phyloP scores from a whole-genome alignment of 2,888 invertebrate genomes.

The Phortica okadai region DNA sequence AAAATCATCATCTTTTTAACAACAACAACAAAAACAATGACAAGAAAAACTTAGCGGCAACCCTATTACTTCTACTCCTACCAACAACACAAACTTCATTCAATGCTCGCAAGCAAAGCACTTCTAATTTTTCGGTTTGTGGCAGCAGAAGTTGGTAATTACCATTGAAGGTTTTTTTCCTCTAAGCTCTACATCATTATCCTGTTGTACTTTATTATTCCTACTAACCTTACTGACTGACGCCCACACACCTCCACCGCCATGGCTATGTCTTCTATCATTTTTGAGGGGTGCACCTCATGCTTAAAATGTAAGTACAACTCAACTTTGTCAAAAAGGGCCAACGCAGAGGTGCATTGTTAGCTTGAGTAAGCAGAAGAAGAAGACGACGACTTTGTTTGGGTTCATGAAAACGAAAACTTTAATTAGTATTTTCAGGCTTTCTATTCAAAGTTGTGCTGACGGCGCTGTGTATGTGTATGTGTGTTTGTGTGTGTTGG shows the following conservation, averaged over 20 bases:
- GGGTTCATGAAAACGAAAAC: constrained; percentile 18
- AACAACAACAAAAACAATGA: background rate
- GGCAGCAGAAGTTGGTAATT: constrained; percentile 60
- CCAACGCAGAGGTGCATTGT: background rate
- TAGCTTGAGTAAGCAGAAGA: background rate
- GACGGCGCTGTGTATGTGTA: background rate
- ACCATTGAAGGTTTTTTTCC: constrained; percentile 45
- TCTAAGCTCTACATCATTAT: constrained; percentile 50
- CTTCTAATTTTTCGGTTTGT: constrained; percentile 17
- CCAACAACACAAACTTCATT: background rate
- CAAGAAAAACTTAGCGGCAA: background rate
- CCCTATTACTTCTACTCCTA: background rate
- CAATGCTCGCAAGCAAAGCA: background rate
- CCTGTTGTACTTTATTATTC: constrained; percentile 36
- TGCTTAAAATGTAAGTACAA: background rate
- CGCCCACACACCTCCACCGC: no score
- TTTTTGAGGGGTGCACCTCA: background rate
- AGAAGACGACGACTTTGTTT: background rate
- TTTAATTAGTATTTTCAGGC: constrained; percentile 28
- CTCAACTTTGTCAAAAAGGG: background rate
- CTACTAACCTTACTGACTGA: background rate
- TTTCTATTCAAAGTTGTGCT: background rate
- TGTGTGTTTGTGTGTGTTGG: background rate
- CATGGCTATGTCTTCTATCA: no score
- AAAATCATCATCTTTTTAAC: background rate